Percentiles rank a stretch among this genome's conserved stretches.
Evolutionary conservation across 2,797 vertebrate species (phyloP).

Genomic region (Mallotus villosus): DNA sequence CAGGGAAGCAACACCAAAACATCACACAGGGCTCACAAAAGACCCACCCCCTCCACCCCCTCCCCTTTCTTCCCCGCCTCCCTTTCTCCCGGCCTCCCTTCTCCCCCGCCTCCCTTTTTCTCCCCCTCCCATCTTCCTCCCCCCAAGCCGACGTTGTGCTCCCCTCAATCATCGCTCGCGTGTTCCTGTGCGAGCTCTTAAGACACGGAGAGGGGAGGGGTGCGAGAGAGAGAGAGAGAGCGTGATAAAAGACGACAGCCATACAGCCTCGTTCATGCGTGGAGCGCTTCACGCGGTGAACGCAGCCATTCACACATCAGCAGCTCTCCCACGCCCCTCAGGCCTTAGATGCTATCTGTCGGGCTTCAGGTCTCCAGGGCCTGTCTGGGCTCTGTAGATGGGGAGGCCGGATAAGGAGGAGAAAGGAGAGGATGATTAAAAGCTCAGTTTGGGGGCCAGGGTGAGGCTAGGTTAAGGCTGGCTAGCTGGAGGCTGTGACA

Average conservation of each 20-base stretch:
- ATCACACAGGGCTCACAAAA: slow-evolving; percentile 5
- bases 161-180: slow-evolving; percentile 47
- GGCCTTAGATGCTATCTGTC: slow-evolving; percentile 61
- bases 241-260: slow-evolving; percentile 64
- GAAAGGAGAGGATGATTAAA: slow-evolving; percentile 44
- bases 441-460: slow-evolving; percentile 7
- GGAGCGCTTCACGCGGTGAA: slow-evolving; percentile 62
- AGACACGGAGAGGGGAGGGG: slow-evolving; percentile 17
- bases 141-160: slow-evolving; percentile 44
- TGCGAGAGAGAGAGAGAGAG: slow-evolving; percentile 29
- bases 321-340: slow-evolving; percentile 6
- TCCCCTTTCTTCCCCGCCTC: not conserved
- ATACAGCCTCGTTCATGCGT: slow-evolving; percentile 69
- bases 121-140: not conserved
- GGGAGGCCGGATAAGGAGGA: slow-evolving; percentile 59
- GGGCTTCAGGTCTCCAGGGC: slow-evolving; percentile 43
- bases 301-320: slow-evolving; percentile 61
- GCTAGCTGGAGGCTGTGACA: slow-evolving; percentile 32
- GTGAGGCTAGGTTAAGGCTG: slow-evolving; percentile 38
- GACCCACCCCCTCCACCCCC: slow-evolving; percentile 3
- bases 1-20: slow-evolving; percentile 29
- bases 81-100: not conserved
- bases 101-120: too few species aligned
- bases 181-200: slow-evolving; percentile 37
- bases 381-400: slow-evolving; percentile 58